Evolutionary conservation across 1,140 invertebrate genomes (phyloP).

Genomic region (Lepidurus couesii): DNA sequence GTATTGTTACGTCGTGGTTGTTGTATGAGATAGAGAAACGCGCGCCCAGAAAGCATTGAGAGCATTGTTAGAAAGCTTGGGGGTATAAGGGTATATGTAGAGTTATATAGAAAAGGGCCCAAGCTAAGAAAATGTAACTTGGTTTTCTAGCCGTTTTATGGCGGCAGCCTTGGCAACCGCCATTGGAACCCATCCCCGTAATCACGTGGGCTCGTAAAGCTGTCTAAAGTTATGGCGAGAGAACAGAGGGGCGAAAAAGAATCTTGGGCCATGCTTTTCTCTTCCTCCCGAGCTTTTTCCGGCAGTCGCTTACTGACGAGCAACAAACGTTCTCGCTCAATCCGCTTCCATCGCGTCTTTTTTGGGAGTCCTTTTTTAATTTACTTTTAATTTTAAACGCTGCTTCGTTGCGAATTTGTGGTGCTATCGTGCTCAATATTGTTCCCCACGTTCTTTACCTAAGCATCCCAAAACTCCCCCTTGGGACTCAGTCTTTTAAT

Average conservation of each 20-base stretch:
- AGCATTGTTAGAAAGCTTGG: background rate
- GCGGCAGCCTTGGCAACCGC: conserved; percentile 20
- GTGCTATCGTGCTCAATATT: too few relatives aligned
- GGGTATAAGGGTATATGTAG: background rate
- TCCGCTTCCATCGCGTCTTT: background rate
- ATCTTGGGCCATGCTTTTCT: background rate
- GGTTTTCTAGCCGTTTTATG: conserved; percentile 22
- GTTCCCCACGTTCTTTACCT: too few relatives aligned
- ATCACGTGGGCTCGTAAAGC: conserved; percentile 33
- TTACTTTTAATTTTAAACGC: too few relatives aligned
- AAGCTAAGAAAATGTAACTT: conserved; percentile 4
- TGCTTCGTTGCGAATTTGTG: too few relatives aligned
- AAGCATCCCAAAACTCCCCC: too few relatives aligned
- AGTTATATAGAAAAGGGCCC: background rate
- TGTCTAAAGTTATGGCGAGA: conserved; percentile 30
- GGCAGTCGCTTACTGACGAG: conserved; percentile 15
- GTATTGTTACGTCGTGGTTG: too few relatives aligned
- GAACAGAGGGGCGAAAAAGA: conserved; percentile 21
- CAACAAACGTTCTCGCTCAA: background rate
- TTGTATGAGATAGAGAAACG: too few relatives aligned
- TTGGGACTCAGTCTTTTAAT: too few relatives aligned
- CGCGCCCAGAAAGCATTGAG: too few relatives aligned
- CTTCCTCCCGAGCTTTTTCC: conserved; percentile 16
- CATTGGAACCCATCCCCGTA: conserved; percentile 25
- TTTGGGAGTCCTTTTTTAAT: background rate